Evolutionary conservation across 1,140 invertebrate genomes (phyloP), one percentile per base, ranked within the genome.

Genomic region (Pogonomyrmex californicus): DNA sequence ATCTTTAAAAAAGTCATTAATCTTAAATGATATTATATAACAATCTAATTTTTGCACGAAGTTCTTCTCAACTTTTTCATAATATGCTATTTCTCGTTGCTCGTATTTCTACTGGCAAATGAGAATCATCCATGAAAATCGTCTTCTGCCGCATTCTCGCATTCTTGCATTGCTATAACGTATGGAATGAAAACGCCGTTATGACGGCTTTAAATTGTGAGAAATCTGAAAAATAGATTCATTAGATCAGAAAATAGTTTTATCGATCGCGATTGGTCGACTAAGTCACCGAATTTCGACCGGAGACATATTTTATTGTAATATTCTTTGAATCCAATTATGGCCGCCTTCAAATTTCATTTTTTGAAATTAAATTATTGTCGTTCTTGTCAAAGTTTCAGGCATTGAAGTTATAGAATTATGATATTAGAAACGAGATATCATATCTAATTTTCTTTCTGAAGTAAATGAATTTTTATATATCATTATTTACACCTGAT

Each of bases 151-250:
- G 17, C 75, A 41, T 1, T 70, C 10, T 41, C 44, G n/a, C n/a
- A 12, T 63, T 41, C 7, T 7, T 3, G 38, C 14, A 58, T 41
- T 23, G 30, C 4, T 14, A 4, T 47, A 68, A 82, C 33, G 38
- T n/a, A n/a, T 10, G 10, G 17, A 82, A 82, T 82, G 66, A 58
- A 71, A 66, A 82, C 51, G 10, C 71, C 17, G 60, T 12, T 6
- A 4, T 23, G 12, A n/a, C 47, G n/a, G 14, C 6, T 14, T 56
- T 56, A 81, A 41, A 56, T 70, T 23, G 23, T 51, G 14, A 23
- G n/a, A 47, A n/a, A 17, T 71, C 38, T 56, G 17, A 82, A 30
- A 12, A 81, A 7, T 49, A 56, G 49, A n/a, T 56, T 68, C 9
- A 38, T 38, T 30, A 68, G 23, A 23, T 23, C 23, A 23, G 23